A percentile compares a stretch with the other conserved stretches of the same genome.
These are phyloP conservation scores for Probosciger aterrimus DNA, from an alignment of 2,113 vertebrate species.

Conservation along the genomic window DNA sequence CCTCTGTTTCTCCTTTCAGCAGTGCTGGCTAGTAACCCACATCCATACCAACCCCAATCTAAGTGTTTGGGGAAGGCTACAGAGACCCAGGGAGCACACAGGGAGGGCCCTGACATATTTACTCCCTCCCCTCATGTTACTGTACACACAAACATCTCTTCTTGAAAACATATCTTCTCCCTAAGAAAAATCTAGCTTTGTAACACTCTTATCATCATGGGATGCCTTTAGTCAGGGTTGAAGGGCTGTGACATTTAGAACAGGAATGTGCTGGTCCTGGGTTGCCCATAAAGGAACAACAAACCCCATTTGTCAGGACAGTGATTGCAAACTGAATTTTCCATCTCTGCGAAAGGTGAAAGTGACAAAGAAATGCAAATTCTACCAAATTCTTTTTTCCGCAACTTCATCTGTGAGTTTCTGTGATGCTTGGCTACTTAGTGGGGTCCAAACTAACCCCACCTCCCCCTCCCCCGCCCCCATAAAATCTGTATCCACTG, in stretches of 20 bases:
- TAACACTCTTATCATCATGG: neutral
- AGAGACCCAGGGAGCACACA: neutral
- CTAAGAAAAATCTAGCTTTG: neutral
- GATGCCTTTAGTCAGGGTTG: neutral
- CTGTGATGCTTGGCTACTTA: neutral
- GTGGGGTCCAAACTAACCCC: neutral
- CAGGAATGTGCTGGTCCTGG: neutral
- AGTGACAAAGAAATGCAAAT: neutral
- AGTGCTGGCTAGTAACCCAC: neutral
- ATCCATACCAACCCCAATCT: fast-evolving
- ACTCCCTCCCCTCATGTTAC: neutral
- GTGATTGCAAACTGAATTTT: neutral
- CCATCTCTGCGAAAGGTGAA: neutral
- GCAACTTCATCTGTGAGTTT: neutral
- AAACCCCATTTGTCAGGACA: neutral
- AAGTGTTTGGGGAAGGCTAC: neutral
- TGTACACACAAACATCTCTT: neutral
- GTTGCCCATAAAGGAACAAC: neutral
- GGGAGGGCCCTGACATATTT: neutral
- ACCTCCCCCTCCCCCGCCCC: neutral
- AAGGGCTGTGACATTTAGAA: neutral
- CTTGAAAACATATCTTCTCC: neutral
- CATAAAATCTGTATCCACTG: neutral
- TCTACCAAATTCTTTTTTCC: neutral
- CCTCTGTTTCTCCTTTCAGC: neutral